Evolutionary conservation across 1,140 invertebrate genomes (phyloP).

Genomic region (Manduca sexta): DNA sequence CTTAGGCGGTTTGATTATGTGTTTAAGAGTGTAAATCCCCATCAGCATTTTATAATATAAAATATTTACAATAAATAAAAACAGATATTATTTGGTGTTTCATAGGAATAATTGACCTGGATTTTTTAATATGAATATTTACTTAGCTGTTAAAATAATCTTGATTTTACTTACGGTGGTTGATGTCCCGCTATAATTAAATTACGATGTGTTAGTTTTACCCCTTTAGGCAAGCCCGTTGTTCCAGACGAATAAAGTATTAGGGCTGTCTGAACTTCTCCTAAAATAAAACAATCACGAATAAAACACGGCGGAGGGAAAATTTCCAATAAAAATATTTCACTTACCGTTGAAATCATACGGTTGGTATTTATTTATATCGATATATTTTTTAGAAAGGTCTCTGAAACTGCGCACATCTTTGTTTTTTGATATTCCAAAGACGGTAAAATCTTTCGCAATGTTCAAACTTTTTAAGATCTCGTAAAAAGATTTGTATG

Average conservation of each 20-base stretch:
- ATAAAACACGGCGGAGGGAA: too few relatives aligned
- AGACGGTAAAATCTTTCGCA: constrained; percentile 29
- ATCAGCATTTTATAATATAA: too few relatives aligned
- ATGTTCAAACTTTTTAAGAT: constrained; percentile 20
- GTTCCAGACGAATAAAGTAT: constrained; percentile 21
- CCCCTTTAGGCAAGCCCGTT: constrained; percentile 20
- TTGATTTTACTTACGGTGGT: constrained; percentile 1
- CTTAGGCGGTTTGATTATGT: too few relatives aligned
- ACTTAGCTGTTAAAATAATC: too few relatives aligned
- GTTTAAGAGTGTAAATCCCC: too few relatives aligned
- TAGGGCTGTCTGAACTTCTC: too few relatives aligned
- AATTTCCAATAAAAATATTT: neutral
- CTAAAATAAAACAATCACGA: too few relatives aligned
- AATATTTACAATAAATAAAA: too few relatives aligned
- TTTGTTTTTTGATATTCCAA: constrained; percentile 12
- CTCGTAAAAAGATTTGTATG: constrained; percentile 24
- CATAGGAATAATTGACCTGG: too few relatives aligned
- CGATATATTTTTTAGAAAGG: constrained; percentile 19
- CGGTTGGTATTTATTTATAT: constrained; percentile 22
- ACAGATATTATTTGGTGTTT: too few relatives aligned
- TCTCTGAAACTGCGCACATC: constrained; percentile 24
- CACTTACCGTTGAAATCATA: constrained; percentile 33
- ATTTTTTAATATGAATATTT: too few relatives aligned
- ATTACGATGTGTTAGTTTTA: constrained; percentile 14
- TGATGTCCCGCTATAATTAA: constrained; percentile 6